phyloP scores from a whole-genome alignment of 2,797 vertebrate species.

The Acropternis orthonyx region DNA sequence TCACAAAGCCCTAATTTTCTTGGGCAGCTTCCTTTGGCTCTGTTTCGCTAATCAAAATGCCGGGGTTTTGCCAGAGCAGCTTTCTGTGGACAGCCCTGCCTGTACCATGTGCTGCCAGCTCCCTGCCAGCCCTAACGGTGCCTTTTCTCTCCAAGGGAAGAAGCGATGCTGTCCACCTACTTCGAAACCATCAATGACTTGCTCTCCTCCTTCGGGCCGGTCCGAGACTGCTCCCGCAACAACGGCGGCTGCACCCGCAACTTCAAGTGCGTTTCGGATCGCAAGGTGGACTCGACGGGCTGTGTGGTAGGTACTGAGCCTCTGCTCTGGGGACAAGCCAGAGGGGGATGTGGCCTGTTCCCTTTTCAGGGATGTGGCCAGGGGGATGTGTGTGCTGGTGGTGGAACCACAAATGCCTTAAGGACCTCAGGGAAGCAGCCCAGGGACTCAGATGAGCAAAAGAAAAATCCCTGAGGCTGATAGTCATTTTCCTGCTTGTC shows the following conservation, averaged over 20 bases:
- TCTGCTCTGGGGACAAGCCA: not conserved
- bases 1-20: not conserved
- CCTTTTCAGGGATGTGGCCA: rapidly evolving
- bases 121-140: conserved; percentile 48
- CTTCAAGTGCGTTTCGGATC: conserved; percentile 95
- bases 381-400: not conserved
- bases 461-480: not conserved
- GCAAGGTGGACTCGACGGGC: conserved; percentile 91
- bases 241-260: conserved; percentile 97
- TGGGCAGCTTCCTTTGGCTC: not conserved
- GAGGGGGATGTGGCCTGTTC: not conserved
- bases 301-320: conserved; percentile 85
- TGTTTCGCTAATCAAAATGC: rapidly evolving
- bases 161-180: conserved; percentile 96
- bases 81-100: not conserved
- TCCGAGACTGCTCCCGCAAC: conserved; percentile 92
- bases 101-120: rapidly evolving
- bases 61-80: not conserved
- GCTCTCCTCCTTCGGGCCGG: conserved; percentile 93
- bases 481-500: not conserved
- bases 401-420: not conserved
- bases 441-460: not conserved
- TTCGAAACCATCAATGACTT: conserved; percentile 96
- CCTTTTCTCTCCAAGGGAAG: conserved; percentile 85
- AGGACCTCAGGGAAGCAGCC: not conserved